Conservation (phyloP, 2,888 invertebrate genomes). For the Xestia xanthographa region DNA sequence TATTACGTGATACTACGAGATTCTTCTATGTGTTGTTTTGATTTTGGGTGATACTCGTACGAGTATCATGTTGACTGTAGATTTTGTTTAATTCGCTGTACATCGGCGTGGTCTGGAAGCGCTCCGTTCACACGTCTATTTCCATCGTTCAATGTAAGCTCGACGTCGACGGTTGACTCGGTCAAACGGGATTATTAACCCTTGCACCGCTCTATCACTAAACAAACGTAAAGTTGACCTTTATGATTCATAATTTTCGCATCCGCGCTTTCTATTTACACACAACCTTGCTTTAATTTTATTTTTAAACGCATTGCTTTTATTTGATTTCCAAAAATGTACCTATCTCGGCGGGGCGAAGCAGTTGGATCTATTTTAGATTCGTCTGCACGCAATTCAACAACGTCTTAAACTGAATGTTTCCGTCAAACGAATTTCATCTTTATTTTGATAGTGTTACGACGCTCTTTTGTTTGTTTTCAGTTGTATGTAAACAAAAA, state of each 20-base stretch:
- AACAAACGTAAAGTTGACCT: constrained; percentile 76
- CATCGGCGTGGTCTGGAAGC: constrained; percentile 39
- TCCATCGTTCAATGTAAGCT: constrained; percentile 58
- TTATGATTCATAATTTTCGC: constrained; percentile 70
- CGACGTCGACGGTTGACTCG: constrained; percentile 55
- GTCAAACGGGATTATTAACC: constrained; percentile 65
- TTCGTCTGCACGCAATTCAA: constrained; percentile 76
- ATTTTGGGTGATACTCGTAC: constrained; percentile 38
- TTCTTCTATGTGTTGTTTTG: constrained; percentile 62
- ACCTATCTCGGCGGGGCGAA: constrained; percentile 84
- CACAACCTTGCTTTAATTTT: constrained; percentile 82
- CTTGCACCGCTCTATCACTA: constrained; percentile 60
- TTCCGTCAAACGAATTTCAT: constrained; percentile 75
- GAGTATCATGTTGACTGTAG: constrained; percentile 31
- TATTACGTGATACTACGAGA: constrained; percentile 60
- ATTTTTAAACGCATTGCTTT: constrained; percentile 84
- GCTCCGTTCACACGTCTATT: constrained; percentile 52
- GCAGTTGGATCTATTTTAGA: constrained; percentile 86
- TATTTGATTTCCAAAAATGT: constrained; percentile 90
- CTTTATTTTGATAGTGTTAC: constrained; percentile 71
- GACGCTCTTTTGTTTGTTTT: constrained; percentile 70
- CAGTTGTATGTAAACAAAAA: constrained; percentile 65
- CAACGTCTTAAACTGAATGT: constrained; percentile 80
- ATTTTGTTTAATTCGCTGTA: constrained; percentile 43
- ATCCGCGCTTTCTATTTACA: constrained; percentile 79